Evolutionary conservation across 2,888 invertebrate genomes (phyloP), one percentile per base, ranked within the genome.

Genomic region (Polyploca ridens): DNA sequence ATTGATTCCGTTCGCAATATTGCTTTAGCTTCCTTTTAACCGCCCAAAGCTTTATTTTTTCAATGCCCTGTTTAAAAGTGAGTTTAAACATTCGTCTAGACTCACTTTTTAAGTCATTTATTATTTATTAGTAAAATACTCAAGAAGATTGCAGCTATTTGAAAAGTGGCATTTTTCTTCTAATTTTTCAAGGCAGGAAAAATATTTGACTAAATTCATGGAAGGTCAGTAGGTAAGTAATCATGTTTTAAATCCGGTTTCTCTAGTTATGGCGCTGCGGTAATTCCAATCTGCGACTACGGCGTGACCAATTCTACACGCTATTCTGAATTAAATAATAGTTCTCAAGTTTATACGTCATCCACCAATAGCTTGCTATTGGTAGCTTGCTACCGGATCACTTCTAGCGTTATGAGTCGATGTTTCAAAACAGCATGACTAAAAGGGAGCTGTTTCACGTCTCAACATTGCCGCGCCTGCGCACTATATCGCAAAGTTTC

Each of bases 361-460:
- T n/a, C n/a, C 6, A n/a, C n/a, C n/a, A n/a, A n/a, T n/a, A n/a
- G n/a, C n/a, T n/a, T n/a, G n/a, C n/a, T n/a, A n/a, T n/a, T n/a
- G n/a, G n/a, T n/a, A n/a, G n/a, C n/a, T n/a, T 19, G 16, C 16
- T 16, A 54, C 49, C 6, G 16, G 16, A 54, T n/a, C n/a, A n/a
- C 46, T n/a, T 46, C n/a, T 46, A 19, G 49, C 3, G 8, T 13
- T 19, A 19, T 19, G 8, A 54, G 35, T n/a, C 14, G 75, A 68
- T 59, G 72, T 87, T 86, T 76, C 84, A 75, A 76, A 86, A 88
- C 69, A 71, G 79, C 85, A 84, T 86, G 79, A 85, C 89, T 86
- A 90, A 89, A 85, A 81, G 77, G 81, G 84, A 78, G 78, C 72
- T 76, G 19, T 54, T 80, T 79, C 72, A 71, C 49, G 49, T 49